A percentile compares a stretch with the other conserved stretches of the same genome.
These are phyloP conservation scores for Ips typographus DNA, from an alignment of 1,140 invertebrate genomes.

Conservation along the genomic window DNA sequence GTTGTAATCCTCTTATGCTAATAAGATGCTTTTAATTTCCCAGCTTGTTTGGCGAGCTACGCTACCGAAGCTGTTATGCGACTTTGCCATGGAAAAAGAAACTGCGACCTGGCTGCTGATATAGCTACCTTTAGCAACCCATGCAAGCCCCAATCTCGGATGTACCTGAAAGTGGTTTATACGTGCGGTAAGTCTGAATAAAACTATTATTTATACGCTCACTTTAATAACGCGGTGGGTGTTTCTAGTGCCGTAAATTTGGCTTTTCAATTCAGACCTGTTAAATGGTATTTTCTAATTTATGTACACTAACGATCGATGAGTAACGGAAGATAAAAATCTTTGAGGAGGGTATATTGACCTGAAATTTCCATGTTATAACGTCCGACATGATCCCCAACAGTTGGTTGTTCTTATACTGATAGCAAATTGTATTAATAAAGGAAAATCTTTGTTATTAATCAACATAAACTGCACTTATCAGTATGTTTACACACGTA, in stretches of 20 bases:
- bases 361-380: constrained; percentile 9
- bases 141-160: constrained; percentile 77
- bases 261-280: no score
- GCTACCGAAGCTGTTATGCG: constrained; percentile 87
- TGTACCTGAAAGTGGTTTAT: constrained; percentile 90
- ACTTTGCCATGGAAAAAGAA: constrained; percentile 84
- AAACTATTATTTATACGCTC: background rate
- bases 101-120: constrained; percentile 79
- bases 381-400: background rate
- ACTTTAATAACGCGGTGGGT: no score
- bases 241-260: no score
- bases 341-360: constrained; percentile 5
- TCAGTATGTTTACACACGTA: no score
- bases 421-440: no score
- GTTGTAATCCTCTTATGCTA: constrained; percentile 18
- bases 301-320: background rate
- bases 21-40: constrained; percentile 41
- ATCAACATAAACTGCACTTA: no score
- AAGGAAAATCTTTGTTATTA: no score
- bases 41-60: constrained; percentile 84
- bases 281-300: background rate
- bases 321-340: background rate
- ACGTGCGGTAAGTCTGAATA: constrained; percentile 79
- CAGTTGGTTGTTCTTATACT: no score
- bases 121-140: constrained; percentile 84